Evolutionary conservation across 2,113 vertebrate genomes (phyloP).

Genomic region (Vulpes vulpes): DNA sequence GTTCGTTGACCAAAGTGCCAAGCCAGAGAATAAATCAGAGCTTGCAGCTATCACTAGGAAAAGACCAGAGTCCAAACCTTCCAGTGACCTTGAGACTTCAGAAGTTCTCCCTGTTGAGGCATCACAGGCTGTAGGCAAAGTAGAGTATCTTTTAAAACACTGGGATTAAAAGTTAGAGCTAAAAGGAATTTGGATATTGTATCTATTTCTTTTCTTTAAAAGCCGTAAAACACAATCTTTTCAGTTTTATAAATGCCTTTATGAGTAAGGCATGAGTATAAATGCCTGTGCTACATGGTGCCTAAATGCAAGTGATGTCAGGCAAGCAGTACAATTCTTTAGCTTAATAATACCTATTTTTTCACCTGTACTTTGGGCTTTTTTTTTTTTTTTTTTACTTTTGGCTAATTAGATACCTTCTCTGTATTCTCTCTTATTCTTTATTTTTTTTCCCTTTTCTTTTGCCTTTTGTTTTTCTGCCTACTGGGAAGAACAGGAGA

Average conservation of each 20-base stretch:
- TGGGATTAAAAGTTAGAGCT: not conserved
- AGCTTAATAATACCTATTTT: not conserved
- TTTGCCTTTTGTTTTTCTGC: slow-evolving; percentile 56
- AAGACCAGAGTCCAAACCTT: slow-evolving; percentile 90
- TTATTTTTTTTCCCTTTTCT: slow-evolving; percentile 66
- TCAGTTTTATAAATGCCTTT: not conserved
- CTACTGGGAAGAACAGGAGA: slow-evolving; percentile 79
- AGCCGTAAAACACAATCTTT: not conserved
- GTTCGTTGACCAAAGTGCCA: slow-evolving; percentile 25
- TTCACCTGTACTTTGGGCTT: not conserved
- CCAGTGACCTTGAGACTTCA: slow-evolving; percentile 62
- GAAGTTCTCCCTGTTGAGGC: slow-evolving; percentile 73
- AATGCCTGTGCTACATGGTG: not conserved
- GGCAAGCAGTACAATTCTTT: not conserved
- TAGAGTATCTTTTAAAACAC: slow-evolving; percentile 7
- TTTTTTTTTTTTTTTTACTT: no score
- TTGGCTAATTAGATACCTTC: not conserved
- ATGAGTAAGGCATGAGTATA: not conserved
- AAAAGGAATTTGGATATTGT: slow-evolving; percentile 21
- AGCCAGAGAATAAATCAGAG: slow-evolving; percentile 81
- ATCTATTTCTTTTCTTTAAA: slow-evolving; percentile 22
- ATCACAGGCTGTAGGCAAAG: slow-evolving; percentile 43
- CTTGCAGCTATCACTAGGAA: slow-evolving; percentile 90
- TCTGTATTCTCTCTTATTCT: not conserved
- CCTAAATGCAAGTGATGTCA: not conserved